Evolutionary conservation across 2,888 invertebrate genomes (phyloP).

Genomic region (Campoplex capitator): DNA sequence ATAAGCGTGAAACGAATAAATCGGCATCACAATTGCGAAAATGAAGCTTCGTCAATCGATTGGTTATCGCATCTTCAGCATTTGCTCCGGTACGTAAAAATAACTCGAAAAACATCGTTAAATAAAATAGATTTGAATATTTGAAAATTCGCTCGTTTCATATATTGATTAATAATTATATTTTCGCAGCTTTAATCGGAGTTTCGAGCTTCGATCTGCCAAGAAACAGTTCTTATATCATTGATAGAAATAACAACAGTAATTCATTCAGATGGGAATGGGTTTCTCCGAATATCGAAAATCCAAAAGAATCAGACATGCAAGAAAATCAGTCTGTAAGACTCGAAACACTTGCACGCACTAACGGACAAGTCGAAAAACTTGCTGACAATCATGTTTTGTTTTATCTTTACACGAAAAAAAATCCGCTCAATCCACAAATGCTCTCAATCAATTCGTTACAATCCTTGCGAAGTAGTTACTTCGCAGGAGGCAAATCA

Average conservation of each 20-base stretch:
- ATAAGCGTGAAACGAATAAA: not conserved
- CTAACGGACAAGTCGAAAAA: too few relatives aligned
- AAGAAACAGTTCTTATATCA: not conserved
- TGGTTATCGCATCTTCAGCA: not conserved
- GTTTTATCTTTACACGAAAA: not conserved
- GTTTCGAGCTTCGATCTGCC: not conserved
- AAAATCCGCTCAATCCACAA: not conserved
- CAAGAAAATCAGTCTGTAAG: not conserved
- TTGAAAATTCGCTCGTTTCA: not conserved
- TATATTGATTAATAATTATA: not conserved
- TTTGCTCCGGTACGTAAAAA: not conserved
- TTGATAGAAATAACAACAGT: not conserved
- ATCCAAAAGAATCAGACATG: too few relatives aligned
- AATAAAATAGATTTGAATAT: not conserved
- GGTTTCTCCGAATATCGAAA: not conserved
- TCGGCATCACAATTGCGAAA: not conserved
- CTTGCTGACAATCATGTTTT: not conserved
- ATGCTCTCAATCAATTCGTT: too few relatives aligned
- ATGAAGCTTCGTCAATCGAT: not conserved
- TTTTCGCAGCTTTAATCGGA: not conserved
- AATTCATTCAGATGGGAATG: not conserved
- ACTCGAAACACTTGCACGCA: not conserved
- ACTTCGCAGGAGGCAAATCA: not conserved
- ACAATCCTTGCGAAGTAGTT: not conserved
- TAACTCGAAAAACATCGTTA: not conserved